Evolutionary conservation across 2,797 vertebrate species (phyloP).

Genomic region (Platyrinchus mystaceus): DNA sequence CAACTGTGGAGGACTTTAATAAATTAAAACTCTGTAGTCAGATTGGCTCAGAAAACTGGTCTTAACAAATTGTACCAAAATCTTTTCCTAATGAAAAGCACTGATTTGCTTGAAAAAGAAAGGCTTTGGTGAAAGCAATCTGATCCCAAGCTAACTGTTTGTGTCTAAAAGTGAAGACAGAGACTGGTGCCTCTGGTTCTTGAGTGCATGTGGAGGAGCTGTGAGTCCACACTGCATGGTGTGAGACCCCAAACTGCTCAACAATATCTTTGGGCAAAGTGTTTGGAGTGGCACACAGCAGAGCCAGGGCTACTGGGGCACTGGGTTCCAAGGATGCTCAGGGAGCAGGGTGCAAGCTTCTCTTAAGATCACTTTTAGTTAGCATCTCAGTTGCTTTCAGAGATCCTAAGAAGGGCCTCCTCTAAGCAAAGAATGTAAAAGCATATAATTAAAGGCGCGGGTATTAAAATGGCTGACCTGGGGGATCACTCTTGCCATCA

Average conservation of each 20-base stretch:
- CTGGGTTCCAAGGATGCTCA: fast-evolving
- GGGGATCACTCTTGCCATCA: background rate
- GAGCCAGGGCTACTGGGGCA: background rate
- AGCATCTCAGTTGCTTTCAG: background rate
- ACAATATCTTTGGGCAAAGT: background rate
- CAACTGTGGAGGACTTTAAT: background rate
- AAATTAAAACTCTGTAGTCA: background rate
- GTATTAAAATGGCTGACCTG: background rate
- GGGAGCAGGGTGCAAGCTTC: background rate
- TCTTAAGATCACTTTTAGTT: background rate
- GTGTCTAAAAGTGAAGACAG: background rate
- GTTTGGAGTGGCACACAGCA: fast-evolving
- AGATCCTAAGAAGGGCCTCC: background rate
- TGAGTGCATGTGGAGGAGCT: fast-evolving
- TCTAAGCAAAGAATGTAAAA: background rate
- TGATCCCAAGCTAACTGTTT: background rate
- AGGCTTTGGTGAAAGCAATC: background rate
- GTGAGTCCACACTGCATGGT: fast-evolving
- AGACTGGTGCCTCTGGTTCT: background rate
- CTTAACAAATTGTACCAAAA: background rate
- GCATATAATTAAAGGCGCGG: background rate
- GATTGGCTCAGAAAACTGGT: background rate
- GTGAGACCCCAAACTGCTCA: background rate
- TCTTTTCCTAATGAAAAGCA: background rate
- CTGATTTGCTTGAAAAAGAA: background rate